Evolutionary conservation across 2,113 vertebrate genomes (phyloP), one percentile per base, ranked within the genome.

Genomic region (Budorcas taxicolor): DNA sequence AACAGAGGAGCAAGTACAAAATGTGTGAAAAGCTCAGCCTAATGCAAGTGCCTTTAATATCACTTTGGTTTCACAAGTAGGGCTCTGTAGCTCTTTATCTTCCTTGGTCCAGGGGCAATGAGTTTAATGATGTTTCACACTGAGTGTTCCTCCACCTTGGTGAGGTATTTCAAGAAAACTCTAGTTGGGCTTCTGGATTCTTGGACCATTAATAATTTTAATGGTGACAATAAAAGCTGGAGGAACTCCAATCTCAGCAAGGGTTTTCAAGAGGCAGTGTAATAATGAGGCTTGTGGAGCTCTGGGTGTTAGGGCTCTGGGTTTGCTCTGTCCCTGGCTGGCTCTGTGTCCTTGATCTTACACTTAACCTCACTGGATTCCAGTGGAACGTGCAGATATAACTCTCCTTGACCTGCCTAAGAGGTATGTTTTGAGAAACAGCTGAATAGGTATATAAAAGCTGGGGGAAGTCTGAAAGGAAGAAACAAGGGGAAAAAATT

Each of bases 151-250:
- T 92, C 62, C 33, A 52, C 58, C 15, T 1, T 23, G 52, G 52
- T 82, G 91, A 94, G 43, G 36, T 47, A 67, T 95, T 97, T 96
- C 47, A 91, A 76, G 57, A 95, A 96, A 96, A 96, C 29, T 87
- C 94, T 82, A 67, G 53, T 80, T 86, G 84, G 83, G n/a, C 36
- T 95, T 95, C 90, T 92, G 83, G 87, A 90, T 97, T 96, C 84
- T 97, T 84, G 90, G 90, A 23, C 94, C 58, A 82, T 98, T 97
- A 98, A 90, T 98, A 95, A 96, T 97, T 96, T 96, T 95, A 94
- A 97, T 94, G 84, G 97, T 78, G 92, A 87, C 87, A 88, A 78
- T 92, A 95, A 97, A 94, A 60, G 90, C 95, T 92, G 81, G 53
- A 85, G 90, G 91, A 95, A 94, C 57, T 90, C 57, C 29, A 53